Base-by-base conservation (phyloP, 2,888 invertebrate species). In the Ichneumoninae sp. region DNA sequence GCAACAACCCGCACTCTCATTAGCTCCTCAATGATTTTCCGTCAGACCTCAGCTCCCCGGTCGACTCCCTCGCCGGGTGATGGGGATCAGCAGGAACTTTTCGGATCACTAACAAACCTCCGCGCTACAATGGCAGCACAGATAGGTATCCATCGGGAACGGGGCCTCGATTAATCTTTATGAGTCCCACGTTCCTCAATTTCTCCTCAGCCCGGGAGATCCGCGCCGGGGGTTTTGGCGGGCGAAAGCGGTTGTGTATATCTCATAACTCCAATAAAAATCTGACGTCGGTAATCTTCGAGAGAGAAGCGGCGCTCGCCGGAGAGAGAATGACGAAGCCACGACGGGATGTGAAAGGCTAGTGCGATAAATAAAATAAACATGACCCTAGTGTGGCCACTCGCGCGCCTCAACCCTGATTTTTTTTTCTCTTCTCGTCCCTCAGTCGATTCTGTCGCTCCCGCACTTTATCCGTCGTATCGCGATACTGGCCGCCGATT, bases 261-360 rank as follows among this genome's bases (percentile, higher is more conserved):
- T 86, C 81, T 79, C 79, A 82, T 83, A 86, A 84, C 81, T 89
- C 90, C 90, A 92, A 93, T 93, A 92, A 92, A 92, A 92, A 92
- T 92, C 91, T 88, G 86, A 89, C 88, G 86, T 87, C 84, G 87
- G 89, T 92, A 91, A 92, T 93, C 92, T 90, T 86, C 84, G 88
- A 86, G 79, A 83, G 81, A 86, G 87, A 86, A 84, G 74, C 86
- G 77, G 82, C 80, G 80, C 81, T 19, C 19, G 33, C 26, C 0
- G 30, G 10, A 83, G 79, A 84, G 80, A 83, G 83, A 6, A 22
- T 65, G 75, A 75, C 65, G 62, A 52, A 36, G 47, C 66, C 30
- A 57, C 71, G 72, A 79, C 62, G 44, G 36, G 30, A 68, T 47
- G 78, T 33, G 69, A 70, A 79, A 76, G 54, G 70, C 52, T 30